Conservation (phyloP, 2,888 invertebrate species). For the Oscheius sp. region DNA sequence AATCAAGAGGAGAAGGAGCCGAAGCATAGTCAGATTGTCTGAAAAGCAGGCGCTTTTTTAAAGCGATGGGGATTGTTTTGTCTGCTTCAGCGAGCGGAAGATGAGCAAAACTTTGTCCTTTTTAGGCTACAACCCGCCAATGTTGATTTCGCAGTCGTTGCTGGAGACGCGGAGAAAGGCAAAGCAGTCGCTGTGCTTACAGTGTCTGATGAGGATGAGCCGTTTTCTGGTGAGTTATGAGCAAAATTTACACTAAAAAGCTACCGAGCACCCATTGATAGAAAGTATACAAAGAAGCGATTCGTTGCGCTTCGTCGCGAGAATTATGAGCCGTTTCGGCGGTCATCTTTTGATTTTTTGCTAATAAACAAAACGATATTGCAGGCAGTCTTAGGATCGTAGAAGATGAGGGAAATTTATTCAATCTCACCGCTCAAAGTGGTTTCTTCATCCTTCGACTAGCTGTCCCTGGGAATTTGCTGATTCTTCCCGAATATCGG, state of each 20-base stretch:
- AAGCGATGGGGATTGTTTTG: too few relatives aligned
- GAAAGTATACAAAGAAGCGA: not conserved
- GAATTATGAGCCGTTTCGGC: slow-evolving; percentile 7
- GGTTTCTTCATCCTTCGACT: slow-evolving; percentile 4
- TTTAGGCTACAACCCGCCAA: slow-evolving; percentile 44
- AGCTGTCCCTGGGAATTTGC: not conserved
- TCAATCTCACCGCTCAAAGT: not conserved
- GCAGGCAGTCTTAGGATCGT: not conserved
- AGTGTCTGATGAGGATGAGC: slow-evolving; percentile 37
- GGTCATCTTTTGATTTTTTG: not conserved
- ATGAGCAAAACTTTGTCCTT: not conserved
- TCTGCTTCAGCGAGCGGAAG: too few relatives aligned
- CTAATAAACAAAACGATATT: not conserved
- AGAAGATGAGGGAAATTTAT: not conserved
- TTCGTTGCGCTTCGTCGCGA: not conserved
- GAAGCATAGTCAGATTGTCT: too few relatives aligned
- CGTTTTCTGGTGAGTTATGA: slow-evolving; percentile 21
- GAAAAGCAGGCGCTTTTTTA: too few relatives aligned
- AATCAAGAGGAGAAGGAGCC: too few relatives aligned
- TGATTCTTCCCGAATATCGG: not conserved
- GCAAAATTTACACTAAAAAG: not conserved
- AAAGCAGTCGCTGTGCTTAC: slow-evolving; percentile 45
- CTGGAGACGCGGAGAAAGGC: slow-evolving; percentile 38
- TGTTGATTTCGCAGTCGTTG: slow-evolving; percentile 41
- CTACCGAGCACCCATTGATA: too few relatives aligned